Percentiles rank a stretch among this genome's conserved stretches.
These are phyloP conservation scores for Chaetodon auriga DNA, from an alignment of 2,113 vertebrate genomes.

Conservation along the genomic window DNA sequence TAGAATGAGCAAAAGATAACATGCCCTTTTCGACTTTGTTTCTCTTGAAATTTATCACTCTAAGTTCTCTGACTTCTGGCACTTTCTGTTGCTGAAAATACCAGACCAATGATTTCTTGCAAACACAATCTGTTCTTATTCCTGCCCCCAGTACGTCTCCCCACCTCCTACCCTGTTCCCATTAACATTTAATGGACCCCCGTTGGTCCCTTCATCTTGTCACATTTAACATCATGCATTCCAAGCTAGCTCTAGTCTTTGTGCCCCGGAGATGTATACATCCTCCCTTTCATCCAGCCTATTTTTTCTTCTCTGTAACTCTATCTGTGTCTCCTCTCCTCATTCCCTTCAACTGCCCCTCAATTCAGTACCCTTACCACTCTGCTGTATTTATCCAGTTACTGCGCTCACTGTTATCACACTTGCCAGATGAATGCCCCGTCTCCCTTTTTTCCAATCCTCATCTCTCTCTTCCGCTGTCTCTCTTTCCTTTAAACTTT, in stretches of 20 bases:
- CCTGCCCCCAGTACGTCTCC: constrained; percentile 31
- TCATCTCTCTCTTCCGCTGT: not conserved
- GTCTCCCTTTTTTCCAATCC: not conserved
- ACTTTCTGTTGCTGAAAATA: constrained; percentile 59
- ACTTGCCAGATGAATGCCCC: constrained; percentile 48
- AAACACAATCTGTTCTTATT: constrained; percentile 66
- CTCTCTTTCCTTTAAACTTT: constrained; percentile 10
- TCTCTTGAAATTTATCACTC: constrained; percentile 59
- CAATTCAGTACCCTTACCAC: constrained; percentile 29
- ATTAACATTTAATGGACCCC: constrained; percentile 75
- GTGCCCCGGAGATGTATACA: constrained; percentile 63
- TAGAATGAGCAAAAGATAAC: constrained; percentile 57
- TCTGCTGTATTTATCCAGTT: constrained; percentile 53
- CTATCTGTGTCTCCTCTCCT: constrained; percentile 18
- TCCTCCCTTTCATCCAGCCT: constrained; percentile 45
- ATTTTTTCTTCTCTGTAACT: constrained; percentile 39
- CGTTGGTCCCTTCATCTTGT: constrained; percentile 65
- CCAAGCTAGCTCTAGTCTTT: constrained; percentile 39
- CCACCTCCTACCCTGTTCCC: constrained; percentile 41
- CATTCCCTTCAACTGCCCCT: constrained; percentile 40
- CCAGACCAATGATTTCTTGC: constrained; percentile 45
- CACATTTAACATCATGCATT: constrained; percentile 71
- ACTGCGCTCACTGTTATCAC: constrained; percentile 50
- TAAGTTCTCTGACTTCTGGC: constrained; percentile 51
- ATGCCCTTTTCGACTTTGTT: constrained; percentile 67